Evolutionary conservation across 2,113 vertebrate genomes (phyloP).

Genomic region (Echinops telfairi): DNA sequence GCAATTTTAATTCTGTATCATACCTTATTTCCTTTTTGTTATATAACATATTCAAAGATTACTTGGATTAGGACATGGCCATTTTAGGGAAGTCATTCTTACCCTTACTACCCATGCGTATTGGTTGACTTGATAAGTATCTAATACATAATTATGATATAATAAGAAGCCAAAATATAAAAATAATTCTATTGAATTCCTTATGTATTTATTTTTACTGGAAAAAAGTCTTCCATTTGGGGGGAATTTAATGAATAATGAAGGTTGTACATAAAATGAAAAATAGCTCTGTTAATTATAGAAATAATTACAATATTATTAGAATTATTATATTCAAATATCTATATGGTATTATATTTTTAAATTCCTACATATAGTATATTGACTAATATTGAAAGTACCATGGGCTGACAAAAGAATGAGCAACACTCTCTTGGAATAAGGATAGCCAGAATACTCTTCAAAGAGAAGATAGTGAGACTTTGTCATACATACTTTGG

Average conservation of each 20-base stretch:
- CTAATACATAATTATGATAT: background rate
- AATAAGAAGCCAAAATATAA: background rate
- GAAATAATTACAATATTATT: too few relatives aligned
- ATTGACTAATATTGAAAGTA: too few relatives aligned
- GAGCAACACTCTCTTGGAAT: too few relatives aligned
- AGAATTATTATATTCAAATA: background rate
- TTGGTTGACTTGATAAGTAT: background rate
- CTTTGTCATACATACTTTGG: too few relatives aligned
- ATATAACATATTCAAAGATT: background rate
- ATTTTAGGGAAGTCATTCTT: too few relatives aligned
- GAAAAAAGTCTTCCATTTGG: background rate
- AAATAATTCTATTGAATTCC: background rate
- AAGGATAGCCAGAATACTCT: too few relatives aligned
- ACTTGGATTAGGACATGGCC: background rate
- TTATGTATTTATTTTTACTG: background rate
- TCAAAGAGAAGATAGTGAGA: too few relatives aligned
- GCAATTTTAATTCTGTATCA: too few relatives aligned
- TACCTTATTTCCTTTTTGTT: background rate
- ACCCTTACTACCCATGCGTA: accelerated
- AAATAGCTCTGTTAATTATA: too few relatives aligned
- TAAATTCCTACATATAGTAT: too few relatives aligned
- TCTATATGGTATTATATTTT: too few relatives aligned
- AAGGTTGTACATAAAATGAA: background rate
- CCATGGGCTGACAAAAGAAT: too few relatives aligned
- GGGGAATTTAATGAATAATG: background rate